Evolutionary conservation across 2,888 invertebrate species (phyloP).

Genomic region (Colletes collaris): DNA sequence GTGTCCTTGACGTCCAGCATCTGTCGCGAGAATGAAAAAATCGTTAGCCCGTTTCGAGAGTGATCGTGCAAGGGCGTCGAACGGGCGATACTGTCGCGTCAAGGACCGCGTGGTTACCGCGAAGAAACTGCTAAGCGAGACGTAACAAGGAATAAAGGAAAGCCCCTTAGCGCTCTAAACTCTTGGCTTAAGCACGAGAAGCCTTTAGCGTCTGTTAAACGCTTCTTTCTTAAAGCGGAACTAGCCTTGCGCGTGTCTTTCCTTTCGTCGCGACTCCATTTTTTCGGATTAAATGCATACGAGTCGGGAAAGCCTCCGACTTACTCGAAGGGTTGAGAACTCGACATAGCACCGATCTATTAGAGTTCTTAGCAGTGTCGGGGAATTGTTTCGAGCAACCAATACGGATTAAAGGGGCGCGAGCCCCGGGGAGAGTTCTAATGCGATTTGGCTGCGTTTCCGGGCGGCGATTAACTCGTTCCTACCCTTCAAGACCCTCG

Average conservation of each 20-base stretch:
- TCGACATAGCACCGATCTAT: no score
- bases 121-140: conserved; percentile 23
- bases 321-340: no score
- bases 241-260: conserved; percentile 1
- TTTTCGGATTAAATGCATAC: not conserved
- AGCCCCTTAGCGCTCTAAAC: conserved; percentile 59
- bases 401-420: not conserved
- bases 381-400: not conserved
- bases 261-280: not conserved
- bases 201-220: conserved; percentile 18
- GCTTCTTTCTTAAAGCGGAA: conserved; percentile 8
- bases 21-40: conserved; percentile 68
- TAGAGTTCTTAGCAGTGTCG: not conserved
- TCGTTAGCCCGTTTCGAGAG: conserved; percentile 20
- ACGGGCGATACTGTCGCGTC: conserved; percentile 14
- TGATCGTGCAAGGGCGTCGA: conserved; percentile 17
- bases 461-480: conserved; percentile 69
- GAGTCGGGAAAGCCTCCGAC: not conserved
- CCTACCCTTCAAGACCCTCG: conserved; percentile 57
- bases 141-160: conserved; percentile 52
- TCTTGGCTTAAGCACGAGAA: conserved; percentile 43
- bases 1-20: conserved; percentile 81
- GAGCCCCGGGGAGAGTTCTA: conserved; percentile 24
- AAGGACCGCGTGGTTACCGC: conserved; percentile 10
- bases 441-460: conserved; percentile 62